phyloP scores from a whole-genome alignment of 2,797 vertebrate species.

The Peromyscus melanophrys region DNA sequence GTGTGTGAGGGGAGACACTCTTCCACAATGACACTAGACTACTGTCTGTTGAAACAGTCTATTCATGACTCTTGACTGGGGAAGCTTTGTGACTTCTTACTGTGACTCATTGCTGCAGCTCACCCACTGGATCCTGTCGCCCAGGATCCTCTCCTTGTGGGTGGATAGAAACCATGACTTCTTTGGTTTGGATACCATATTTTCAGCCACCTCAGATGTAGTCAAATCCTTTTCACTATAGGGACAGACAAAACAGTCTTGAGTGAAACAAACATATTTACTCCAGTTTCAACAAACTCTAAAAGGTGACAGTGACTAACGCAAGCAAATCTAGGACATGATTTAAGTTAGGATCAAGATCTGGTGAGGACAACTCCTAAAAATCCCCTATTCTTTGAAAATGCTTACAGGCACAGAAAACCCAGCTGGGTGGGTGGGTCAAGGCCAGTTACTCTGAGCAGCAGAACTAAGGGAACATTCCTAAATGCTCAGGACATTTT shows the following conservation, averaged over 20 bases:
- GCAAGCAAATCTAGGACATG: neutral
- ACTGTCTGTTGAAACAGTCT: neutral
- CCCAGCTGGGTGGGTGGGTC: neutral
- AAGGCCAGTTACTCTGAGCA: neutral
- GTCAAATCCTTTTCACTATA: neutral
- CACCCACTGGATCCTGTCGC: neutral
- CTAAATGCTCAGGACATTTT: neutral
- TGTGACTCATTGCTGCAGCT: neutral
- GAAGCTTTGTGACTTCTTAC: fast-evolving
- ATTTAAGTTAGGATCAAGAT: neutral
- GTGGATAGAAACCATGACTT: neutral
- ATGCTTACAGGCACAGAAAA: neutral
- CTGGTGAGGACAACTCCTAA: neutral
- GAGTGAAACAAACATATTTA: neutral
- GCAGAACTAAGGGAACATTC: neutral
- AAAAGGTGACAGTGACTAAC: neutral
- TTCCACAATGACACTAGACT: neutral
- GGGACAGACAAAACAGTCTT: neutral
- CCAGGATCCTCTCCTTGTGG: neutral
- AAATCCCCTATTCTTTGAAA: neutral
- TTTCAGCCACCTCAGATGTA: neutral
- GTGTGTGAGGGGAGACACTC: neutral
- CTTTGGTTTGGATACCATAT: neutral
- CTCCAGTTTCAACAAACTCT: neutral
- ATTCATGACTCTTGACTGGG: neutral